Evolutionary conservation across 2,888 invertebrate genomes (phyloP), one percentile per base, ranked within the genome.

Genomic region (Monochamus alternatus): DNA sequence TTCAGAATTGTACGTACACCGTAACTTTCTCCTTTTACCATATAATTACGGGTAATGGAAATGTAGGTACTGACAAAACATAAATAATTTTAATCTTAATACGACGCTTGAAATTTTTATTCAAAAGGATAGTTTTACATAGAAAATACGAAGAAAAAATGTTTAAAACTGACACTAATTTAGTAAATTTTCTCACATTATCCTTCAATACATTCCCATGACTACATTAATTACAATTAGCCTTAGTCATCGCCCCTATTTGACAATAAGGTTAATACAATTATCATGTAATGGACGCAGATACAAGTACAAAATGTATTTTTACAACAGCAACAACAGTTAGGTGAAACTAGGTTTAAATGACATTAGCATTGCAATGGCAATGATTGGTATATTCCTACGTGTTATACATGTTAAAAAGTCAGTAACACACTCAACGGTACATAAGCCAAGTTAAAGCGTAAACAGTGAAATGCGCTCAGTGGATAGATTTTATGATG

Each of bases 311-410:
- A 69, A 67, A 74, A 71, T 62, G 31, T 64, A 68, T 43, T 71
- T 71, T 65, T 68, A 66, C 69, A 77, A 69, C 66, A 63, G 69
- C 64, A 79, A 77, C 63, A 79, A 79, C 76, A 73, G 76, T 78
- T 75, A 77, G 69, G 66, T 62, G 65, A 78, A 79, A 79, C 75
- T 79, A 79, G 79, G 79, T 78, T 79, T 78, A 76, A 60, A 75
- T 76, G 75, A 77, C 79, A 79, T 75, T 75, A 72, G 62, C 75
- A 67, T 67, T 74, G 74, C 68, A 66, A 58, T 75, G 75, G 69
- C 73, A 73, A 63, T 63, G 72, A 74, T 66, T 77, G 75, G 75
- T 74, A 75, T 77, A 75, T 75, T 76, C 67, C 74, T 77, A 75
- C 75, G 75, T 74, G 79, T 72, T 67, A 74, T 69, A 75, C 74